Evolutionary conservation across 37 sponge, comb jelly and placozoan species (phyloP).

Genomic region (Eunapius fragilis): DNA sequence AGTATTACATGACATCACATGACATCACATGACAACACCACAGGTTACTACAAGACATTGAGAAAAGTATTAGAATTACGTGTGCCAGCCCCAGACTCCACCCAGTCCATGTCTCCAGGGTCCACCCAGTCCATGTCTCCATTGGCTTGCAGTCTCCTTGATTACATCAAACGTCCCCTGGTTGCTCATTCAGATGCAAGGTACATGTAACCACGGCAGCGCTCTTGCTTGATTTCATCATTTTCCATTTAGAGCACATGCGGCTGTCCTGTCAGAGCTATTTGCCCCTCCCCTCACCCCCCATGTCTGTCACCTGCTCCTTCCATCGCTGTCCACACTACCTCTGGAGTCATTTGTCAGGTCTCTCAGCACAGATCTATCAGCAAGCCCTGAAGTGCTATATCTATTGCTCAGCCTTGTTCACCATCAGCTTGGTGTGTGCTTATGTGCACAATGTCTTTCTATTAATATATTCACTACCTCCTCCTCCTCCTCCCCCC

Average conservation of each 20-base stretch:
- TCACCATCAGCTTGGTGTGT: slow-evolving; percentile 7
- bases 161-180: slow-evolving; percentile 22
- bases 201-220: background rate
- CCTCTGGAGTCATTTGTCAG: background rate
- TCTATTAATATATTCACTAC: background rate
- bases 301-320: slow-evolving; percentile 33
- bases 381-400: slow-evolving; percentile 3
- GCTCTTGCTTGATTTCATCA: background rate
- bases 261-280: slow-evolving; percentile 23
- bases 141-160: slow-evolving; percentile 43
- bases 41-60: slow-evolving; percentile 47
- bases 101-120: slow-evolving; percentile 32
- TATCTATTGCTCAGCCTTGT: slow-evolving; percentile 20
- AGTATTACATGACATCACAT: background rate
- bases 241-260: background rate
- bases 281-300: slow-evolving; percentile 18
- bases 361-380: background rate
- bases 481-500: background rate
- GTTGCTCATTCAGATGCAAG: background rate
- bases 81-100: slow-evolving; percentile 46
- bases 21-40: too few species aligned
- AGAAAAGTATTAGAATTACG: slow-evolving; percentile 32
- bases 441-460: too few species aligned
- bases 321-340: slow-evolving; percentile 28
- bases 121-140: slow-evolving; percentile 27